Conservation (phyloP, 2,113 vertebrate genomes). For the Misgurnus mizolepis region DNA sequence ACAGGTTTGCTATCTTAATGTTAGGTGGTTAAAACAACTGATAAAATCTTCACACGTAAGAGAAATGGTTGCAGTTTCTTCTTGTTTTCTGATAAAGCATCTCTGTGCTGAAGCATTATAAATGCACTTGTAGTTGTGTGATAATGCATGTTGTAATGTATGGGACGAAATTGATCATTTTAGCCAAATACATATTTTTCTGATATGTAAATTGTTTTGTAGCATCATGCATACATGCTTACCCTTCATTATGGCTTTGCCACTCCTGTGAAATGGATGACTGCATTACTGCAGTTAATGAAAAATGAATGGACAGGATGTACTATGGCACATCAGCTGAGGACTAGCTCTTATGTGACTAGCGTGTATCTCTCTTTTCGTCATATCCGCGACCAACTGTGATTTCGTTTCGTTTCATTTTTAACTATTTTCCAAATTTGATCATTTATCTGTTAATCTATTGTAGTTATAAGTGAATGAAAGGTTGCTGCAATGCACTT, state of each 20-base stretch:
- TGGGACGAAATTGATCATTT: background rate
- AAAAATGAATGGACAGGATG: slow-evolving; percentile 71
- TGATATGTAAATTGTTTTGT: too few species aligned
- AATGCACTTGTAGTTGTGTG: background rate
- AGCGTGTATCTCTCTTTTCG: slow-evolving; percentile 5
- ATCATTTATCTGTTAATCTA: background rate
- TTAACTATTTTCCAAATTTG: background rate
- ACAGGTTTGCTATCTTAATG: background rate
- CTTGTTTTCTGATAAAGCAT: background rate
- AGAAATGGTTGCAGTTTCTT: slow-evolving; percentile 13
- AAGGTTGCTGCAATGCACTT: slow-evolving; percentile 46
- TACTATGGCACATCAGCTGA: slow-evolving; percentile 58
- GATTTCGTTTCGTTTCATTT: background rate
- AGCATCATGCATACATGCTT: background rate
- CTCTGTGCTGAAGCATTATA: background rate
- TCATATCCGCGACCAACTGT: background rate
- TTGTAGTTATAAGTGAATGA: slow-evolving; percentile 7
- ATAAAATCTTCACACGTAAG: background rate
- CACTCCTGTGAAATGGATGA: slow-evolving; percentile 21
- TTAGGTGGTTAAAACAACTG: background rate
- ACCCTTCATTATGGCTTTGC: background rate
- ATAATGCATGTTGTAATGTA: background rate
- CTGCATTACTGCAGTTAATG: slow-evolving; percentile 72
- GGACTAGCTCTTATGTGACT: background rate
- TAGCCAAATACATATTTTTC: background rate